Evolutionary conservation across 1,140 invertebrate species (phyloP).

Genomic region (Leptinotarsa lineolata): DNA sequence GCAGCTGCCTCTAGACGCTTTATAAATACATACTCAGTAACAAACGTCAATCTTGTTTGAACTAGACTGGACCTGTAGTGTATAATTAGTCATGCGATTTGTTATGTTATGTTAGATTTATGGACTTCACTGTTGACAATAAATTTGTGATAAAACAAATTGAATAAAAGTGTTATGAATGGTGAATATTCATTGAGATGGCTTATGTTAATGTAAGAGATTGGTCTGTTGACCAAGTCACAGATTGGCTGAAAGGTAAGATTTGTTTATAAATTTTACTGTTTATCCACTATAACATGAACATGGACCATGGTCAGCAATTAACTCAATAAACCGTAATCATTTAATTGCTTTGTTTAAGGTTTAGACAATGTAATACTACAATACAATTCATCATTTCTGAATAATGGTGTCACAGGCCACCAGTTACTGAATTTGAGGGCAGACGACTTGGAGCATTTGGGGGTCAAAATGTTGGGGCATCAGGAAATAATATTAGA

Average conservation of each 20-base stretch:
- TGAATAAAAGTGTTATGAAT: no score
- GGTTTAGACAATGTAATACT: constrained; percentile 81
- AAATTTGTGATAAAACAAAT: no score
- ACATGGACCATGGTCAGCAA: neutral
- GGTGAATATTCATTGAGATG: constrained; percentile 57
- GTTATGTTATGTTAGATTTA: no score
- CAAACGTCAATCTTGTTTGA: no score
- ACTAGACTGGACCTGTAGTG: no score
- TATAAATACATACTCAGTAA: no score
- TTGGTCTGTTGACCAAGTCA: constrained; percentile 92
- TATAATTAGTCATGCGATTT: no score
- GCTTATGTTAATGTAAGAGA: constrained; percentile 88
- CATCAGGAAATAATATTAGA: constrained; percentile 92
- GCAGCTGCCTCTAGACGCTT: no score
- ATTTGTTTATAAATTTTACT: constrained; percentile 7
- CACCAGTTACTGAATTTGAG: constrained; percentile 80
- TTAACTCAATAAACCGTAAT: constrained; percentile 16
- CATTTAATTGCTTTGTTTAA: constrained; percentile 53
- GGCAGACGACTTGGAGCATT: constrained; percentile 83
- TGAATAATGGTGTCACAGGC: constrained; percentile 80
- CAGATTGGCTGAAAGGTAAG: constrained; percentile 88
- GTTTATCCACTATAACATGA: constrained; percentile 10
- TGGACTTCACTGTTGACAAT: no score
- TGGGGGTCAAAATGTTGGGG: constrained; percentile 82
- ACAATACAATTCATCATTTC: constrained; percentile 80